Evolutionary conservation across 2,888 invertebrate genomes (phyloP).

Genomic region (Deilephila elpenor): DNA sequence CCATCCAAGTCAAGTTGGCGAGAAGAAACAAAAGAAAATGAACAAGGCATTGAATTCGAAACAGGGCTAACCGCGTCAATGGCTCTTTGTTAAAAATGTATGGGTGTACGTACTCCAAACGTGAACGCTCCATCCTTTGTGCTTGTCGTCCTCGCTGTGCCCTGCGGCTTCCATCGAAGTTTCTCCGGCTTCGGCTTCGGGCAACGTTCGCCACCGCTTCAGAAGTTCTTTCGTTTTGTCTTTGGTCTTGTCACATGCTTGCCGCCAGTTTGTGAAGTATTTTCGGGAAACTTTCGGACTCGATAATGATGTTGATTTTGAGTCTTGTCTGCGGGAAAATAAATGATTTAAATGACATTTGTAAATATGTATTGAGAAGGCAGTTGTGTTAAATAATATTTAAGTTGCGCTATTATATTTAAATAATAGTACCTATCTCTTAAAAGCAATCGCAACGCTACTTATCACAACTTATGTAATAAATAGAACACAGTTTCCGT

Average conservation of each 20-base stretch:
- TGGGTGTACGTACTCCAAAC: constrained; percentile 87
- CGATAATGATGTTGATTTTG: constrained; percentile 62
- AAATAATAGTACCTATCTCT: too few relatives aligned
- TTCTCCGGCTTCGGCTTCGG: constrained; percentile 80
- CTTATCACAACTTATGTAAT: too few relatives aligned
- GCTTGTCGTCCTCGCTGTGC: constrained; percentile 72
- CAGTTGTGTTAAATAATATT: too few relatives aligned
- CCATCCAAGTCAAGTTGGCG: neutral
- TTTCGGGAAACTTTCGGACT: constrained; percentile 87
- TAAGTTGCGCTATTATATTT: too few relatives aligned
- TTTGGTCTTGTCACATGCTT: constrained; percentile 90
- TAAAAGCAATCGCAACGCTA: too few relatives aligned
- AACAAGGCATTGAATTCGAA: constrained; percentile 2
- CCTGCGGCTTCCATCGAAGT: constrained; percentile 69
- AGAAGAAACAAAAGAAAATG: neutral
- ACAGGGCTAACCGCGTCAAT: neutral
- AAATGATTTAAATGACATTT: neutral
- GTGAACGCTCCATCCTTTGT: constrained; percentile 90
- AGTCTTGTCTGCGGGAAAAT: constrained; percentile 70
- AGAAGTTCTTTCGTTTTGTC: constrained; percentile 90
- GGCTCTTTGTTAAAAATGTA: neutral
- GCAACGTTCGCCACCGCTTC: constrained; percentile 88
- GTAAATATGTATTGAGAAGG: too few relatives aligned
- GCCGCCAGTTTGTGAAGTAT: constrained; percentile 90
- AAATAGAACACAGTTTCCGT: too few relatives aligned